Base-by-base conservation (phyloP, 2,113 vertebrate species). In the Noturus placidus region DNA sequence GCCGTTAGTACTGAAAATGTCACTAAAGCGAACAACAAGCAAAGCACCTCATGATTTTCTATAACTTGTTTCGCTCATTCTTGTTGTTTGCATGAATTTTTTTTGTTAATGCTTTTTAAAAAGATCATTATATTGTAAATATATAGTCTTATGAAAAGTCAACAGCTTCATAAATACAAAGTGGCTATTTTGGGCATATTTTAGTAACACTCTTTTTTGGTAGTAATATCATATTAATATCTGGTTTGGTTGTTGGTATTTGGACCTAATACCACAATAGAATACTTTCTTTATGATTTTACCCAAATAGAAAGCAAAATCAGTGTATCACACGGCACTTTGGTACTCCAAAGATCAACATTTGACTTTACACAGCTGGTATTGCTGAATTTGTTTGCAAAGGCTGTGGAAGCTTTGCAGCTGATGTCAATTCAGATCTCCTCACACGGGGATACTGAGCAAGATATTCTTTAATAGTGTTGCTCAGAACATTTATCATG, bases 1-100 rank as follows among this genome's bases (percentile, higher is more conserved):
- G 94, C 94, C 93, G 82, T 91, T 91, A 93, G 93, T 95, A 95
- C 95, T 90, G 86, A 94, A 93, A 94, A 95, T 96, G 94, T 95
- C 94, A 95, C 5, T 70, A 63, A 59, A 92, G 89, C 92, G 93
- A 90, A 94, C 93, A 92, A 93, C 91, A 94, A 92, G 88, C 91
- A 74, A 89, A 86, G 35, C 25, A 65, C 52, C 80, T 90, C 42
- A 22, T 85, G 83, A 74, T 82, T 33, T 22, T 82, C 35, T 33
- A 14, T 54, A 57, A 80, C 42, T 84, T 74, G 57, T 89, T 89
- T 35, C 46, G 11, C 20, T 82, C 56, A 65, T 25, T 84, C 61
- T 15, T n/a, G 63, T 69, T 88, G 86, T 85, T 88, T 88, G 89
- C 89, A 86, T 91, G 92, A 77, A 35, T 57, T 85, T 80, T 17